Conservation (phyloP, 2,113 vertebrate genomes). For the Gallinago media region DNA sequence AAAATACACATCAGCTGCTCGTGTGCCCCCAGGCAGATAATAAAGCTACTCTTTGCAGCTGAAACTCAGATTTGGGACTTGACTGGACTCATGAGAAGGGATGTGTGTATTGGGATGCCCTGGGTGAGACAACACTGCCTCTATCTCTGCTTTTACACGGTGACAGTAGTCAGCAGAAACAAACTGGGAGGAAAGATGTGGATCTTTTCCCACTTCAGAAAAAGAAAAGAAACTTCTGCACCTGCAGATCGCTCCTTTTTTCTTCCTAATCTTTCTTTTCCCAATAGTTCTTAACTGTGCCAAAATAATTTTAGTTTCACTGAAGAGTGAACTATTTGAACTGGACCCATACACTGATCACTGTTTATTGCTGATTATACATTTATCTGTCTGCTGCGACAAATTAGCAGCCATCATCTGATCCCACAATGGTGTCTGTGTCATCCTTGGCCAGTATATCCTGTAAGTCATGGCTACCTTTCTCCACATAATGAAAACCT, state of each 20-base stretch:
- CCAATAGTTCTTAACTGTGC: background rate
- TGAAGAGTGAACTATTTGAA: background rate
- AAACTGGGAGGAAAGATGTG: background rate
- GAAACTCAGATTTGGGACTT: background rate
- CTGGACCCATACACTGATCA: background rate
- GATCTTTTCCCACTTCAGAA: background rate
- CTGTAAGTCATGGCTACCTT: background rate
- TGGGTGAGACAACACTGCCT: background rate
- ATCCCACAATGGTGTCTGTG: background rate
- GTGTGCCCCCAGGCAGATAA: background rate
- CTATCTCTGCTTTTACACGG: background rate
- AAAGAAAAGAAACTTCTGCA: background rate
- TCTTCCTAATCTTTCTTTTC: background rate
- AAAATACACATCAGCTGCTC: background rate
- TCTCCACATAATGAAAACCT: background rate
- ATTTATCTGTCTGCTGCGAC: background rate
- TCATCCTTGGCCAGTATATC: background rate
- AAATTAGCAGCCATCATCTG: background rate
- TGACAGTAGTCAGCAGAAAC: background rate
- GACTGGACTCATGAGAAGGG: background rate
- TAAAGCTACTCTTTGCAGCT: background rate
- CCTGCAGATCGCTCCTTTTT: background rate
- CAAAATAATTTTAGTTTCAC: background rate
- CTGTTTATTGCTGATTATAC: background rate
- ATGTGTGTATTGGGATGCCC: background rate